phyloP scores from a whole-genome alignment of 2,888 invertebrate species.

The Tyria jacobaeae region DNA sequence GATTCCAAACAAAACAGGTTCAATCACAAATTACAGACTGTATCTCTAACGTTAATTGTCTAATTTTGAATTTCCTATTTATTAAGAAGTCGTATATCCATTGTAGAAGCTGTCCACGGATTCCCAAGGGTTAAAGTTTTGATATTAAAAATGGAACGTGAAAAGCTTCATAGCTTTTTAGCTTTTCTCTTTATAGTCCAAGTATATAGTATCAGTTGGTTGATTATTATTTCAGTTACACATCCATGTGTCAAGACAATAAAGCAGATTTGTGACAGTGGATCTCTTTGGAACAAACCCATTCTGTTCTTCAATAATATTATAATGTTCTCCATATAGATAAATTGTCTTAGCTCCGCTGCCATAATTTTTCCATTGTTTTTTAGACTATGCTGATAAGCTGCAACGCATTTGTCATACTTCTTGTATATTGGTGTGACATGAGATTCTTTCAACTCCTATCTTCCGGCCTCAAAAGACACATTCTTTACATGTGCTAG shows the following conservation, averaged over 20 bases:
- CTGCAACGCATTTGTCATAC: background rate
- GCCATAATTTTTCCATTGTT: background rate
- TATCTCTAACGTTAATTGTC: too few relatives aligned
- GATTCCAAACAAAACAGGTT: too few relatives aligned
- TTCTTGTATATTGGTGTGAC: too few relatives aligned
- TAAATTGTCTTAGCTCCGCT: background rate
- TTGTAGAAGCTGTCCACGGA: background rate
- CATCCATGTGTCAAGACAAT: background rate
- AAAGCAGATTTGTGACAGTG: background rate
- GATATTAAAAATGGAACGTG: background rate
- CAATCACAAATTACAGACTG: too few relatives aligned
- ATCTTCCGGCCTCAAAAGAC: too few relatives aligned
- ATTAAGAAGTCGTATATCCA: too few relatives aligned
- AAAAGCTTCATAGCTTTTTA: too few relatives aligned
- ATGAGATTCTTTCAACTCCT: too few relatives aligned
- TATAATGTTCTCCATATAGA: background rate
- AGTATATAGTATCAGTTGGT: slow-evolving; percentile 1
- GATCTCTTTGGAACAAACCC: background rate
- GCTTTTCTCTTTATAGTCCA: too few relatives aligned
- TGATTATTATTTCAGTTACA: background rate
- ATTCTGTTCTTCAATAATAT: background rate
- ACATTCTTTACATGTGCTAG: too few relatives aligned
- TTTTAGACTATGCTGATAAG: background rate
- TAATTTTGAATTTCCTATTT: too few relatives aligned
- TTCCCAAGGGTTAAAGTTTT: background rate